phyloP scores from a whole-genome alignment of 2,888 invertebrate species.

The Perdita meconis region DNA sequence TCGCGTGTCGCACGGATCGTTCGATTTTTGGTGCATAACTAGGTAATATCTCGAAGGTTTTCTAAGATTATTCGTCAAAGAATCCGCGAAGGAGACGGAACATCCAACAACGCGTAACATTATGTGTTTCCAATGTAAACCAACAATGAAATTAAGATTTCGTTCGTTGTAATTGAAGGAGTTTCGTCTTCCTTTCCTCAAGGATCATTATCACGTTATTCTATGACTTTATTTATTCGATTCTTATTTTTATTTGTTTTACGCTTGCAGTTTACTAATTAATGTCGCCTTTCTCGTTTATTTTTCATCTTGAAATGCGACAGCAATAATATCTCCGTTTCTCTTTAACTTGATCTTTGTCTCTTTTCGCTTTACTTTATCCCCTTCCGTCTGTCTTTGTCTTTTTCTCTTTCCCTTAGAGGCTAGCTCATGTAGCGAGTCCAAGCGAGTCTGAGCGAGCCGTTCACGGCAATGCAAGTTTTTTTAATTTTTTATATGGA shows the following conservation, averaged over 20 bases:
- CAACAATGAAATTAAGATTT: neutral
- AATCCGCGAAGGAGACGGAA: neutral
- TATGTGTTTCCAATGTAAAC: too few species aligned
- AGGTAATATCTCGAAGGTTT: slow-evolving; percentile 69
- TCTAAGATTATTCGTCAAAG: neutral
- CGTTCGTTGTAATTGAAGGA: slow-evolving; percentile 42
- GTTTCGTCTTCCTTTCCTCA: slow-evolving; percentile 9
- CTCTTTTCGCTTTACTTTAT: slow-evolving; percentile 3
- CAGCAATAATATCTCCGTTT: too few species aligned
- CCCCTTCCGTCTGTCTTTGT: neutral
- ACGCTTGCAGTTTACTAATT: neutral
- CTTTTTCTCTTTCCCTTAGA: slow-evolving; percentile 1
- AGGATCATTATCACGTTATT: slow-evolving; percentile 9
- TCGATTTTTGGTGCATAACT: slow-evolving; percentile 78
- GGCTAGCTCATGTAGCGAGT: slow-evolving; percentile 25
- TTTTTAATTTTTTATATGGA: slow-evolving; percentile 43
- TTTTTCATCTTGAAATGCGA: too few species aligned
- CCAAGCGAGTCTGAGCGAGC: too few species aligned
- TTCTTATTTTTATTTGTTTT: neutral
- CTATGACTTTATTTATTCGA: neutral
- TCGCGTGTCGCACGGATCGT: slow-evolving; percentile 71
- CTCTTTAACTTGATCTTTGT: slow-evolving; percentile 14
- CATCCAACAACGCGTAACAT: neutral
- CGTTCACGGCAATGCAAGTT: slow-evolving; percentile 53
- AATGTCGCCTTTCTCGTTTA: neutral